These are phyloP conservation scores for Scarus forsteni DNA, from an alignment of 2,797 vertebrate genomes.

Conservation along the genomic window DNA sequence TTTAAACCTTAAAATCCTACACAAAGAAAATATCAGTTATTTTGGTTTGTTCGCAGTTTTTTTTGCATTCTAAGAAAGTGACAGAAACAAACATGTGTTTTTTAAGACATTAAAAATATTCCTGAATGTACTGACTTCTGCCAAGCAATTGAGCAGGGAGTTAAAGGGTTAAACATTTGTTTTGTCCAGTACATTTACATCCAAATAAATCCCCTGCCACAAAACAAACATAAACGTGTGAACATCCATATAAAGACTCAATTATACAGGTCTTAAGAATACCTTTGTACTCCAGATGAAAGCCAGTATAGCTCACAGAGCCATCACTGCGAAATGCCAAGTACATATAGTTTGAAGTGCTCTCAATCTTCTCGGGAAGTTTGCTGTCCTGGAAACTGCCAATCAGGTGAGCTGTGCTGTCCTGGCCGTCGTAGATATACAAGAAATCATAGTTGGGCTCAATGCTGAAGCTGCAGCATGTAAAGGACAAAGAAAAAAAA, in stretches of 20 bases:
- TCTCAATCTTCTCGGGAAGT: conserved; percentile 96
- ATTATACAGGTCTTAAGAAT: conserved; percentile 44
- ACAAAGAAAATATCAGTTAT: too few relatives aligned
- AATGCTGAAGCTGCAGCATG: conserved; percentile 92
- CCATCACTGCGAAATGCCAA: conserved; percentile 97
- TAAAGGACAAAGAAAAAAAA: conserved; percentile 51
- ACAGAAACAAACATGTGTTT: too few relatives aligned
- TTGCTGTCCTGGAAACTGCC: conserved; percentile 99
- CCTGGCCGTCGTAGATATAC: conserved; percentile 95
- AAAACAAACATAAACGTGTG: conserved; percentile 26
- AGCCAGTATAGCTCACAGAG: conserved; percentile 97
- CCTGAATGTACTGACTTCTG: too few relatives aligned
- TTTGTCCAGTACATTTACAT: conserved; percentile 18
- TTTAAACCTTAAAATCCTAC: too few relatives aligned
- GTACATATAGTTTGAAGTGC: conserved; percentile 95
- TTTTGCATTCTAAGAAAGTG: too few relatives aligned
- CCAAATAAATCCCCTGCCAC: conserved; percentile 32
- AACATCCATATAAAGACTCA: conserved; percentile 24
- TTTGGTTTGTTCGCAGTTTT: too few relatives aligned
- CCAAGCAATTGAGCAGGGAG: too few relatives aligned
- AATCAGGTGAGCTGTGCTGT: conserved; percentile 92
- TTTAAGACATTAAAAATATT: too few relatives aligned
- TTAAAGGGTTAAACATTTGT: too few relatives aligned
- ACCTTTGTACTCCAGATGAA: conserved; percentile 99
- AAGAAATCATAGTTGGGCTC: conserved; percentile 99